A percentile compares a stretch with the other conserved stretches of the same genome.
phyloP scores from a whole-genome alignment of 2,797 vertebrate genomes.

The Sphenodon punctatus region DNA sequence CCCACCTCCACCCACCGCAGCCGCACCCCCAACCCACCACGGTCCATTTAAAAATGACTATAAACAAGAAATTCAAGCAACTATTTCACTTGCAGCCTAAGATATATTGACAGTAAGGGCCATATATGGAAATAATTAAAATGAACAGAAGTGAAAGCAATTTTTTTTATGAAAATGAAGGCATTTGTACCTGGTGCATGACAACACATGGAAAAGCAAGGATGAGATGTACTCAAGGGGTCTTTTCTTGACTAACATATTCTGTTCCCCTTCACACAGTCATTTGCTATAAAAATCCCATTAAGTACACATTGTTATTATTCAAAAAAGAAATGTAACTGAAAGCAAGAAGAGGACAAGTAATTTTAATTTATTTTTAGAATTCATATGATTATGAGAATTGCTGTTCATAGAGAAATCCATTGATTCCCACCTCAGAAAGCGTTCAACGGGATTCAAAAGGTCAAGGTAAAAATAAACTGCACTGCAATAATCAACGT shows the following conservation, averaged over 20 bases:
- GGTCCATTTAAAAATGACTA: too few relatives aligned
- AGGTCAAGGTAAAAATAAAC: constrained; percentile 49
- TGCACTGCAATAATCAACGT: constrained; percentile 48
- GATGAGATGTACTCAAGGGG: constrained; percentile 27
- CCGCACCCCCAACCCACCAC: too few relatives aligned
- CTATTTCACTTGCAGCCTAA: constrained; percentile 53
- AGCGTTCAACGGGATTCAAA: constrained; percentile 27
- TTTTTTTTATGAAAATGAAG: constrained; percentile 37
- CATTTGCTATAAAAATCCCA: constrained; percentile 9
- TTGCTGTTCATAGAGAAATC: constrained; percentile 42
- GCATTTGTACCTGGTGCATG: constrained; percentile 29
- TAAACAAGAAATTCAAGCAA: constrained; percentile 17
- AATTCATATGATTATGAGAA: constrained; percentile 14
- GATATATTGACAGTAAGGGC: constrained; percentile 60
- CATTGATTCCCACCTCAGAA: constrained; percentile 51
- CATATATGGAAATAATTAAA: constrained; percentile 66
- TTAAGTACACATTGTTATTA: constrained; percentile 14
- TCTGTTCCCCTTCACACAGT: neutral
- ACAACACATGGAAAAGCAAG: constrained; percentile 23
- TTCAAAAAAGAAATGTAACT: neutral
- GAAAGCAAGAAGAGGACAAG: constrained; percentile 7
- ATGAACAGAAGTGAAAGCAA: constrained; percentile 51
- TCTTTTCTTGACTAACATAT: neutral
- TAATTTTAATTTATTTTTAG: constrained; percentile 37
- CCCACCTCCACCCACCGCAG: too few relatives aligned